Base-by-base conservation (phyloP, 2,888 invertebrate species). In the Odontomyia ornata region DNA sequence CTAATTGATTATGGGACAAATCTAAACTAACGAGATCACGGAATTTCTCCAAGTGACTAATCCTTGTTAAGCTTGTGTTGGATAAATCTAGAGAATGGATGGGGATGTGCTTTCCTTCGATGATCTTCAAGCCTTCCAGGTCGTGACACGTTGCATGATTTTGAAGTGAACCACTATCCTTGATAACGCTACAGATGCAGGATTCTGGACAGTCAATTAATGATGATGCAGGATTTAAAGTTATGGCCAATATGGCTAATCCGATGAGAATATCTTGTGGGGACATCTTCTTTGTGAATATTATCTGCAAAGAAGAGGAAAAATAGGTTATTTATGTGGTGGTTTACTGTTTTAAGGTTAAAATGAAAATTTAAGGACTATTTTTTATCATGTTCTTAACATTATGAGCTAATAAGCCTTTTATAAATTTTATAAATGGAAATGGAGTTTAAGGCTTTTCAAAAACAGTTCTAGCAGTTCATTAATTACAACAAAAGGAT, bases 1-100 rank as follows among this genome's bases (percentile, higher is more conserved):
- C 88, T 67, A 92, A 87, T 62, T 89, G 87, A 81, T 92, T 92
- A 65, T 89, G 88, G 0, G 92, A 91, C 43, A 92, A 84, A 84
- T 92, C 91, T 80, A 92, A 85, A 56, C 90, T 89, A 67, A 89
- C 90, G 52, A 92, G 85, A 84, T 89, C 90, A 36, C 89, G 89
- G 67, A 92, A 86, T 80, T 89, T 89, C 80, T 89, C 89, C 80
- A 92, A 86, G 82, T 89, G 88, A 87, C 81, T 88, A 86, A 89
- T 83, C 79, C 91, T 89, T 0, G 89, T 89, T 78, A 93, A 88
- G 76, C 89, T 89, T 83, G 91, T 89, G 81, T 89, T 88, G 21
- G 92, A 92, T 76, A 93, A 87, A 84, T 92, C 91, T 75, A 93
- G 82, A 80, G 86, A 86, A 82, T 86, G 86, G 81, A 87, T 82